phyloP scores from a whole-genome alignment of 2,113 vertebrate species.

The Phodopus roborovskii region DNA sequence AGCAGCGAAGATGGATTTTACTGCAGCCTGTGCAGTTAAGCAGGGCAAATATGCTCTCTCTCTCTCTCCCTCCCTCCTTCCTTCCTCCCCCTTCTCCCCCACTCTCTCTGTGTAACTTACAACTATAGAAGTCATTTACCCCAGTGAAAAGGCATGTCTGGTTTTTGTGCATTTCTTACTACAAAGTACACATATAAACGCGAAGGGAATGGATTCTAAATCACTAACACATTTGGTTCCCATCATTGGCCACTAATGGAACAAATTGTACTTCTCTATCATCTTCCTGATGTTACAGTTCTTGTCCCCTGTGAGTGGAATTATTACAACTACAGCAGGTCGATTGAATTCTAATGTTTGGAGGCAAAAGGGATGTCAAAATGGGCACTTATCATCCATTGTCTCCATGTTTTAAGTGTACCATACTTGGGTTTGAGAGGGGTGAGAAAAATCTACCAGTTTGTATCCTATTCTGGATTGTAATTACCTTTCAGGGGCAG shows the following conservation, averaged over 20 bases:
- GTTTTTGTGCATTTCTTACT: slow-evolving; percentile 48
- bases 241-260: slow-evolving; percentile 31
- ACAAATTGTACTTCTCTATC: slow-evolving; percentile 57
- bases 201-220: slow-evolving; percentile 59
- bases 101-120: slow-evolving; percentile 83
- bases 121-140: slow-evolving; percentile 71
- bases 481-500: slow-evolving; percentile 16
- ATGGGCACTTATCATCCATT: slow-evolving; percentile 57
- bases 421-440: slow-evolving; percentile 57
- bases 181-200: slow-evolving; percentile 52
- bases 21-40: slow-evolving; percentile 77
- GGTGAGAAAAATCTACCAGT: slow-evolving; percentile 21
- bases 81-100: too few relatives aligned
- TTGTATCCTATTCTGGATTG: slow-evolving; percentile 8
- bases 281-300: slow-evolving; percentile 54
- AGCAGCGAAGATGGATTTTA: slow-evolving; percentile 88
- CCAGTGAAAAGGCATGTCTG: slow-evolving; percentile 63
- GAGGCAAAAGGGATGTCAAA: slow-evolving; percentile 68
- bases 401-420: slow-evolving; percentile 64
- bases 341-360: slow-evolving; percentile 61
- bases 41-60: slow-evolving; percentile 63
- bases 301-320: slow-evolving; percentile 45
- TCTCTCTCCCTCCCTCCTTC: too few relatives aligned
- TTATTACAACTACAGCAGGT: slow-evolving; percentile 67
- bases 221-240: slow-evolving; percentile 57